Base-by-base conservation (phyloP, 2,888 invertebrate genomes). In the Holacanthella duospinosa region DNA sequence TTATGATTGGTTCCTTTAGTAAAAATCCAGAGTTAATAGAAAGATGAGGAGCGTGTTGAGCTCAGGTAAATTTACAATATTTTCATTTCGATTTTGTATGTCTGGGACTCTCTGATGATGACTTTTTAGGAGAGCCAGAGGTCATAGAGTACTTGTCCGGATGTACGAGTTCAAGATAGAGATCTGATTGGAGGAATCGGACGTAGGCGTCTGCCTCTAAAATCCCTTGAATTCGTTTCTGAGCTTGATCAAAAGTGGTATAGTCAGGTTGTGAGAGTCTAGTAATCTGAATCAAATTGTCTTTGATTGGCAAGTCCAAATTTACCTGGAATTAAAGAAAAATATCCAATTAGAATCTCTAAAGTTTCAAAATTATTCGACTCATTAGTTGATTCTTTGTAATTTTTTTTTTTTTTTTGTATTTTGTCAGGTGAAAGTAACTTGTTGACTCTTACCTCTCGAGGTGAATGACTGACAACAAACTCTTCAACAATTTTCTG, bases 171-270 rank as follows among this genome's bases (percentile, higher is more conserved):
- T 78, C 77, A 66, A 76, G 74, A 71, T 81, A 82, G 21, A 80
- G 74, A 55, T 80, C 79, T 16, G 80, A 81, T 69, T 79, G 78
- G 24, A 82, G 76, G 74, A 82, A 82, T 55, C 82, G 75, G 44
- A 78, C 76, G 71, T 82, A 82, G 19, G 81, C 79, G 73, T 82
- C 82, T 66, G 79, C 79, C 71, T 81, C 81, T 78, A 82, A 78
- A 57, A 82, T 75, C 9, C 78, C 78, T 71, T 81, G 80, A 56
- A 82, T 79, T 62, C 80, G 75, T 67, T 78, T 76, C 75, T 82
- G 82, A 53, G 82, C 82, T 55, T 76, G 76, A 68, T 80, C 80
- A 74, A 82, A 82, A 55, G 79, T 77, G 48, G 77, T 75, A 44
- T 76, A 71, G 65, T 77, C 77, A 9, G 81, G 80, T 65, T 75